Evolutionary conservation across 2,888 invertebrate genomes (phyloP).

Genomic region (Gortyna flavago): DNA sequence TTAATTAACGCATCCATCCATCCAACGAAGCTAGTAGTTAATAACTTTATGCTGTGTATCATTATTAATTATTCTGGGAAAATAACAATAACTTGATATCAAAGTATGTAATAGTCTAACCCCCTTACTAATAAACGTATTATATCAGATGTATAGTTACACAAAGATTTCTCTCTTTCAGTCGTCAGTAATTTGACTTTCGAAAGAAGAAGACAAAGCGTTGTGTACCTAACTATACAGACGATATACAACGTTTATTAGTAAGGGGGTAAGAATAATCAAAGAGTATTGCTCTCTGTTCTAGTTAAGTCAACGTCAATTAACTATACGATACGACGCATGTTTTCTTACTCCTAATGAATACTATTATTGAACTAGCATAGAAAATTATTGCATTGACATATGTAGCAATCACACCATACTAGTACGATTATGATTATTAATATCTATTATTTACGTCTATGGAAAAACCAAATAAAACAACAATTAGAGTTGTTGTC

Average conservation of each 20-base stretch:
- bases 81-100: slow-evolving; percentile 1
- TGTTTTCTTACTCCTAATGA: slow-evolving; percentile 9
- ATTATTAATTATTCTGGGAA: not conserved
- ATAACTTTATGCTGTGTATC: not conserved
- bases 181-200: no score
- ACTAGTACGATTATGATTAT: slow-evolving; percentile 36
- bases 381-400: slow-evolving; percentile 46
- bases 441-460: slow-evolving; percentile 63
- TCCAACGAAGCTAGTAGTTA: no score
- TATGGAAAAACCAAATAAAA: slow-evolving; percentile 66
- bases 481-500: slow-evolving; percentile 56
- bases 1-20: slow-evolving; percentile 27
- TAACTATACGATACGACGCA: not conserved
- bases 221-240: no score
- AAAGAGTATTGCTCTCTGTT: slow-evolving; percentile 2
- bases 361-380: slow-evolving; percentile 14
- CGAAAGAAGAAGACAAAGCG: no score
- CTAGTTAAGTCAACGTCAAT: slow-evolving; percentile 2
- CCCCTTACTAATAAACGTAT: no score
- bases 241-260: no score
- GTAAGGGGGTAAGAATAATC: no score
- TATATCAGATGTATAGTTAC: no score
- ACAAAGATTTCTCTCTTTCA: no score
- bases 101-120: not conserved
- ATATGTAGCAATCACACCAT: slow-evolving; percentile 38